Base-by-base conservation (phyloP, 2,888 invertebrate genomes). In the Zygogramma bicolorata region DNA sequence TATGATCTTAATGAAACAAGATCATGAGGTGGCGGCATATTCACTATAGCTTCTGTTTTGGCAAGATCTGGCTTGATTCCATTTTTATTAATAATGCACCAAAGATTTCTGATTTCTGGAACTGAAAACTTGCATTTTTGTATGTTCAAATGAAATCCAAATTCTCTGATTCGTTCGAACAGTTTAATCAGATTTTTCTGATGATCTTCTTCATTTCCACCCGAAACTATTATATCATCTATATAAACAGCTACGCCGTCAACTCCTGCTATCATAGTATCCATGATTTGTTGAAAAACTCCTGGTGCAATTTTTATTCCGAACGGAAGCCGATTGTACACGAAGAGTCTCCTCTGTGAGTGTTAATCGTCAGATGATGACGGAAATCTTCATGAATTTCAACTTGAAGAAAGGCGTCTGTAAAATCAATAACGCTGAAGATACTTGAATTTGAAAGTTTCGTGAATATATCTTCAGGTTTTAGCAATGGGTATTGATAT, bases 401-500 rank as follows among this genome's bases (percentile, higher is more conserved):
- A 3, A 34, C 34, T 61, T 61, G 61, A 5, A 61, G 34, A 34
- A 61, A 22, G n/a, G 59, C 75, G 40, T 73, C 71, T 22, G 62
- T 67, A 6, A 75, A 53, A 46, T 75, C 71, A 4, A 73, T 38
- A 27, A 31, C 27, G n/a, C 70, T 68, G 59, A 71, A 75, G 6
- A 57, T 40, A 22, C 27, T 38, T 15, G 57, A 65, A 27, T 68
- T 68, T 22, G 49, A 66, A 7, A 74, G 65, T 38, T 53, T 74
- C 6, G 65, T 42, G 15, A 68, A 68, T 10, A 65, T 70, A 18
- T 60, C 68, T 65, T 75, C 73, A 3, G 60, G 63, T 60, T 31
- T 67, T n/a, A 70, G 75, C 29, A 73, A 59, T 3, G 73, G 71
- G 27, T 73, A 79, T 15, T 70, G 70, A 60, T 81, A 70, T 10